Conservation (phyloP, 2,797 vertebrate genomes). For the Bovichtus diacanthus region DNA sequence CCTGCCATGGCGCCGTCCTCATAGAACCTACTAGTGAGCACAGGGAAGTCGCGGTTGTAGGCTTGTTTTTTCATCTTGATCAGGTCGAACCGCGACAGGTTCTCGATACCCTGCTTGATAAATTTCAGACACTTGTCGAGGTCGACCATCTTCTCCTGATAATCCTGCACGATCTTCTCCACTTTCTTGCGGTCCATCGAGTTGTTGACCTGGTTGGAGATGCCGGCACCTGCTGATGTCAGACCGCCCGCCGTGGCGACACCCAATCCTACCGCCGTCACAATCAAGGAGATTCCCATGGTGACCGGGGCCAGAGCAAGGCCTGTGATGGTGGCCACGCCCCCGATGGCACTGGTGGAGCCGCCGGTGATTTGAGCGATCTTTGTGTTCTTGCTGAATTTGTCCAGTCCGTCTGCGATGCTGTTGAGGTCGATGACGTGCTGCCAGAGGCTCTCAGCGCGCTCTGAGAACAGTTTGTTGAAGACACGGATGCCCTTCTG, state of each 20-base stretch:
- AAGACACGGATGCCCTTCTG: slow-evolving; percentile 86
- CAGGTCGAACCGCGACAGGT: slow-evolving; percentile 81
- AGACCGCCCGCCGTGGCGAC: slow-evolving; percentile 83
- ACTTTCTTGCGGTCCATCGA: slow-evolving; percentile 85
- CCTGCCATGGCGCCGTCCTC: slow-evolving; percentile 86
- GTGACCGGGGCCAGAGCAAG: slow-evolving; percentile 84
- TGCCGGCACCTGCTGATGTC: slow-evolving; percentile 81
- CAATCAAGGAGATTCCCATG: slow-evolving; percentile 83
- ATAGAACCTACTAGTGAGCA: slow-evolving; percentile 74
- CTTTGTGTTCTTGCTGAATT: slow-evolving; percentile 86
- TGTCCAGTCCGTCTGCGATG: slow-evolving; percentile 84
- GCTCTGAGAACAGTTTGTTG: slow-evolving; percentile 86
- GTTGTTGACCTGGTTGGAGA: slow-evolving; percentile 86
- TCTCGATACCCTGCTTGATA: slow-evolving; percentile 86
- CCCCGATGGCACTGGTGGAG: slow-evolving; percentile 84
- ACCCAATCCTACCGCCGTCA: slow-evolving; percentile 82
- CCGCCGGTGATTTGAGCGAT: slow-evolving; percentile 86
- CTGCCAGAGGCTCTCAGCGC: slow-evolving; percentile 85
- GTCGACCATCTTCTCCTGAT: slow-evolving; percentile 84
- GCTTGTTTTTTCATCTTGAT: slow-evolving; percentile 79
- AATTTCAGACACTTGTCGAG: slow-evolving; percentile 85
- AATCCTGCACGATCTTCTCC: slow-evolving; percentile 84
- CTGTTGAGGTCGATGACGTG: slow-evolving; percentile 84
- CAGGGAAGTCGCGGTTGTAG: slow-evolving; percentile 81
- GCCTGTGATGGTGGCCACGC: slow-evolving; percentile 83